phyloP scores from a whole-genome alignment of 1,140 invertebrate species.

The Drosophila arawakana region DNA sequence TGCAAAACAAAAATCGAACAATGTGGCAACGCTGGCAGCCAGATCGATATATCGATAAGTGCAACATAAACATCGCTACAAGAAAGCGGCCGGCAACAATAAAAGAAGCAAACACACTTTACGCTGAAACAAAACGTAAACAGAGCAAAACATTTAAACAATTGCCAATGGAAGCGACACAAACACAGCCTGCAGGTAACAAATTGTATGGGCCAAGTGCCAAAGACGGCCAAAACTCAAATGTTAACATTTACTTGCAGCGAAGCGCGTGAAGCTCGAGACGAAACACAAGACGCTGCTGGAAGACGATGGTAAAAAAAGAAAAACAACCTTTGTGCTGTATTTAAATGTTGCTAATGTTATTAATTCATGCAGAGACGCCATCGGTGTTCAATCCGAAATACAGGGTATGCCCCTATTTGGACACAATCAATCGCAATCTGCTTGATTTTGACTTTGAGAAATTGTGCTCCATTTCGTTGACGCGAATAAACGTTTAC shows the following conservation, averaged over 20 bases:
- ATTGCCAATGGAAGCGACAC: conserved; percentile 43
- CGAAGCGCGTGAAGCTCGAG: conserved; percentile 63
- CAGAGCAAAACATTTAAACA: not conserved
- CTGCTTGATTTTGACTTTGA: conserved; percentile 99
- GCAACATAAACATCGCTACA: not conserved
- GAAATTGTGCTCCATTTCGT: conserved; percentile 98
- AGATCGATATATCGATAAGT: no score
- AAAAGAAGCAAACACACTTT: conserved; percentile 28
- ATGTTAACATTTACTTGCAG: conserved; percentile 3
- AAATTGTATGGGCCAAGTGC: no score
- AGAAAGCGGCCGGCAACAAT: conserved; percentile 34
- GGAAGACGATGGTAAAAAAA: conserved; percentile 60
- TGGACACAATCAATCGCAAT: conserved; percentile 98
- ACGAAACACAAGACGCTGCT: conserved; percentile 40
- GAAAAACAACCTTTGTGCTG: not conserved
- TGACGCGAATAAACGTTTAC: conserved; percentile 99
- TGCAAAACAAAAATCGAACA: no score
- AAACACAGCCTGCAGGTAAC: conserved; percentile 51
- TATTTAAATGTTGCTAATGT: not conserved
- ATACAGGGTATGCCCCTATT: conserved; percentile 91
- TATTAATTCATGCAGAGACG: conserved; percentile 53
- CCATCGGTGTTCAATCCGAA: conserved; percentile 83
- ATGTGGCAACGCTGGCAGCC: no score
- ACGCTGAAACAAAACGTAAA: conserved; percentile 29
- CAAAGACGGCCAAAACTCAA: not conserved